Base-by-base conservation (phyloP, 2,797 vertebrate species). In the Syngnathus acus region DNA sequence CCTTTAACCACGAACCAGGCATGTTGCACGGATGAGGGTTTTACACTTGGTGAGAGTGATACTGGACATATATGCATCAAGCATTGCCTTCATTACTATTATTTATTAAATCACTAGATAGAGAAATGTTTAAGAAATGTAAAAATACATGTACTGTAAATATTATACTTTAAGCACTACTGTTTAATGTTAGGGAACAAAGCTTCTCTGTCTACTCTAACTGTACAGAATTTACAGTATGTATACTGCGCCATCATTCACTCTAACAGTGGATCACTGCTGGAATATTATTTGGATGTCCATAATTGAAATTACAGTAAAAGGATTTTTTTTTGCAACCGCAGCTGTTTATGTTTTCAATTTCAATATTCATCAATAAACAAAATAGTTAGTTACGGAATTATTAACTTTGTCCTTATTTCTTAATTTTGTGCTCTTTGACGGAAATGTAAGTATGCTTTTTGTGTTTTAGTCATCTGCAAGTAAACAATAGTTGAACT, bases 1-100 rank as follows among this genome's bases (percentile, higher is more conserved):
- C 72, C 72, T 79, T 82, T 83, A 38, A 81, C 71, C 55, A 43
- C 67, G 68, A 65, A 59, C 45, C 72, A 73, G 76, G 70, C 75
- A 62, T 9, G 40, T 65, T 70, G 66, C 68, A 58, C 59, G 16
- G 66, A 60, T 67, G 68, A 71, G 43, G 72, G 70, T 82, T 80
- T 85, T 82, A 74, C 67, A 19, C 23, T 62, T 4, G 14, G 9
- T 37, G 23, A 16, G 55, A 6, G 26, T 16, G 11, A 13, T 4
- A 14, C 26, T 58, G 26, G 6, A 37, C 13, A 53, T 48, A 48
- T 21, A 10, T 21, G 50, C 50, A 53, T 53, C 50, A 32, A 32
- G 32, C n/a, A 51, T n/a, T 51, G 50, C 50, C 19, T 51, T 51
- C 50, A 21, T 21, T 9, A 53, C 8, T 7, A 53, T 10, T 21